Evolutionary conservation across 2,113 vertebrate species (phyloP).

Genomic region (Pollachius pollachius): DNA sequence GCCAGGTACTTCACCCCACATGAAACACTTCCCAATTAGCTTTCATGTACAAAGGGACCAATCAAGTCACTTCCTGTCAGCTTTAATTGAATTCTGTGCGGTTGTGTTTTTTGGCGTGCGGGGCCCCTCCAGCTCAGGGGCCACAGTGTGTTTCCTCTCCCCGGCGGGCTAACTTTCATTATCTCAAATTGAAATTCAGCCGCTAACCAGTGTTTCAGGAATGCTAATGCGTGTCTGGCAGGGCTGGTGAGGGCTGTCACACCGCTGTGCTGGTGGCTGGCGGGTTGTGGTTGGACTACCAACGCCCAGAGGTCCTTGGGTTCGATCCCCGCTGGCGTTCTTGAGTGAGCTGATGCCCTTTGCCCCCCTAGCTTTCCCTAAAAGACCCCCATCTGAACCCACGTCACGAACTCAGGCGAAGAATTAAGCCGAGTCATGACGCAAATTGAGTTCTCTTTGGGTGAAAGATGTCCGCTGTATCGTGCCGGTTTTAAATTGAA

Average conservation of each 20-base stretch:
- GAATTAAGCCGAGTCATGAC: too few species aligned
- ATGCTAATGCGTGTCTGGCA: conserved; percentile 4
- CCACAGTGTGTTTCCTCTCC: not conserved
- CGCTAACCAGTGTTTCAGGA: not conserved
- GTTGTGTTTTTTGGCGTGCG: conserved; percentile 11
- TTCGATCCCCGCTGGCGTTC: too few species aligned
- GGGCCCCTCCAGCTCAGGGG: too few species aligned
- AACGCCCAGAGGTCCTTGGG: too few species aligned
- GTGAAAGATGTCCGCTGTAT: too few species aligned
- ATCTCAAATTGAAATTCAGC: not conserved
- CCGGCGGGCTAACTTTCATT: not conserved
- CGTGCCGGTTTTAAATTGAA: too few species aligned
- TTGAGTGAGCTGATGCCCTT: too few species aligned
- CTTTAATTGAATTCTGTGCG: conserved; percentile 23
- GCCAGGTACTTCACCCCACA: conserved; percentile 1
- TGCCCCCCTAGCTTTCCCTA: too few species aligned
- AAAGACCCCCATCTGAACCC: too few species aligned
- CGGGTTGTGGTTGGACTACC: not conserved
- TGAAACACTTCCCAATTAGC: conserved; percentile 26
- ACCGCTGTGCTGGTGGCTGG: too few species aligned
- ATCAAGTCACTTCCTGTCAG: not conserved
- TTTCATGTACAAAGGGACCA: conserved; percentile 6
- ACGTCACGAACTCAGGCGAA: too few species aligned
- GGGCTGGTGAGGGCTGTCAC: not conserved
- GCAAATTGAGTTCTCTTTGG: too few species aligned